Percentiles rank a stretch among this genome's conserved stretches.
phyloP scores from a whole-genome alignment of 2,113 vertebrate genomes.

The Varanus komodoensis region DNA sequence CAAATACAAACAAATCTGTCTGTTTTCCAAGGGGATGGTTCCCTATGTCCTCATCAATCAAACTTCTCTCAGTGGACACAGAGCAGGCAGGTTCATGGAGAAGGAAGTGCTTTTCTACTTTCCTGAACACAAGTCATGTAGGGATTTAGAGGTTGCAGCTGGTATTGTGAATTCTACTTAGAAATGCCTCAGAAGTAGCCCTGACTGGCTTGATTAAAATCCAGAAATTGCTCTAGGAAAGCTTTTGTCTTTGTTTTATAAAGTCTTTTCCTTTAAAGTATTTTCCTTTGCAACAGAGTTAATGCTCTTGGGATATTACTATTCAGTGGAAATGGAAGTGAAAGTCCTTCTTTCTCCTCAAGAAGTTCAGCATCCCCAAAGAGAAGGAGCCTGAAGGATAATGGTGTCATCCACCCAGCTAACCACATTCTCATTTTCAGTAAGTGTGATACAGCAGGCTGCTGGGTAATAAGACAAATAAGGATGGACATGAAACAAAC shows the following conservation, averaged over 20 bases:
- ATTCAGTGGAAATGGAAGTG: slow-evolving; percentile 9
- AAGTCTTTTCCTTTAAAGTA: slow-evolving; percentile 2
- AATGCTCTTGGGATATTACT: slow-evolving; percentile 4
- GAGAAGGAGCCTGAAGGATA: background rate
- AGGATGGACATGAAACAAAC: background rate
- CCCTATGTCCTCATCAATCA: background rate
- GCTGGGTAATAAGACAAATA: slow-evolving; percentile 4
- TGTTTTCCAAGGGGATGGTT: background rate
- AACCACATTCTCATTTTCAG: background rate
- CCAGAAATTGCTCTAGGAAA: background rate
- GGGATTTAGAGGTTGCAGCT: background rate
- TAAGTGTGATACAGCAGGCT: background rate
- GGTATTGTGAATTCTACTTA: background rate
- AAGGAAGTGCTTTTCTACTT: background rate
- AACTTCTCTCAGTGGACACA: background rate
- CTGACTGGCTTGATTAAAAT: slow-evolving; percentile 42
- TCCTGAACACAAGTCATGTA: background rate
- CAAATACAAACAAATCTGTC: background rate
- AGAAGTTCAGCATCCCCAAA: background rate
- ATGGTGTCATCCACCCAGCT: background rate
- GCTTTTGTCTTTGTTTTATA: slow-evolving; percentile 14
- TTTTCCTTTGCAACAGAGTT: background rate
- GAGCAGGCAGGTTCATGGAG: background rate
- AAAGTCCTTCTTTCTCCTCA: background rate
- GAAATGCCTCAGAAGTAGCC: background rate